phyloP scores from a whole-genome alignment of 2,888 invertebrate genomes.

The Mimas tiliae region DNA sequence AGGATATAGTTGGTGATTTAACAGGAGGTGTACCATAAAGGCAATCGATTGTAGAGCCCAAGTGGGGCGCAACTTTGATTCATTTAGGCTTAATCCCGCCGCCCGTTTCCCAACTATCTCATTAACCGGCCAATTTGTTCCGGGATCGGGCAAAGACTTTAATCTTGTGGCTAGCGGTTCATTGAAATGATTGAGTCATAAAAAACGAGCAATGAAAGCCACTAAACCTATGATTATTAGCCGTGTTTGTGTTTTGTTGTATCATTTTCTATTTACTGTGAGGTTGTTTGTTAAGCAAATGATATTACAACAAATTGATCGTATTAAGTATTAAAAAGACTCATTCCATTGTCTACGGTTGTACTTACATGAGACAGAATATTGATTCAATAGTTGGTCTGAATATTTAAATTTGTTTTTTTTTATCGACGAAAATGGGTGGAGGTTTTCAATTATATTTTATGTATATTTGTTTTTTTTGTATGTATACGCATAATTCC shows the following conservation, averaged over 20 bases:
- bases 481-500: too few species aligned
- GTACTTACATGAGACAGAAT: too few species aligned
- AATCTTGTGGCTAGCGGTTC: conserved; percentile 61
- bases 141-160: conserved; percentile 69
- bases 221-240: conserved; percentile 1
- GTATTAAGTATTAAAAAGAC: too few species aligned
- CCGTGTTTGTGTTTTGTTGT: background rate
- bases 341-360: too few species aligned
- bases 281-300: background rate
- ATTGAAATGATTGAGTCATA: conserved; percentile 29
- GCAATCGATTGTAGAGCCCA: conserved; percentile 58
- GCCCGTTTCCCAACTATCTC: conserved; percentile 69
- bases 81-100: conserved; percentile 70
- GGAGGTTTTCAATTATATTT: too few species aligned
- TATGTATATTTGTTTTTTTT: too few species aligned
- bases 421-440: too few species aligned
- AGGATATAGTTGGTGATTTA: conserved; percentile 40
- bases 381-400: too few species aligned
- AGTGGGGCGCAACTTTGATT: conserved; percentile 64
- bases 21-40: conserved; percentile 42
- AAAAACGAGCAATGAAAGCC: conserved; percentile 37
- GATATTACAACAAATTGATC: too few species aligned
- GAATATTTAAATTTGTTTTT: too few species aligned
- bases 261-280: background rate
- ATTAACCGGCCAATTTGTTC: conserved; percentile 79